A percentile compares a stretch with the other conserved stretches of the same genome.
These are phyloP conservation scores for Crocuta crocuta DNA, from an alignment of 2,113 vertebrate species.

Conservation along the genomic window DNA sequence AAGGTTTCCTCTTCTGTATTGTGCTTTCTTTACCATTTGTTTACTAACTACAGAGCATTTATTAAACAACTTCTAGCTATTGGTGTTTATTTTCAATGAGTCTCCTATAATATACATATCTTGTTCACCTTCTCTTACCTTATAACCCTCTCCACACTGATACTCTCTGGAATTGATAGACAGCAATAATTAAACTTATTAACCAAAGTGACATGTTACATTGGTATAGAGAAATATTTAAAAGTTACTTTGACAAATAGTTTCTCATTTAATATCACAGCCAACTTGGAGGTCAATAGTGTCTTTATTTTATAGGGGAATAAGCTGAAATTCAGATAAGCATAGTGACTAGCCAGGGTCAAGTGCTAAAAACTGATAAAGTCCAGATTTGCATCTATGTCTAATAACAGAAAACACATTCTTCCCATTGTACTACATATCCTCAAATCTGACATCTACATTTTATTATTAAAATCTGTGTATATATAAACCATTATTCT, in stretches of 20 bases:
- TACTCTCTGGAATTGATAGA: background rate
- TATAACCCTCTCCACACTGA: background rate
- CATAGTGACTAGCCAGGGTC: background rate
- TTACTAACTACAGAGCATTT: background rate
- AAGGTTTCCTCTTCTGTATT: background rate
- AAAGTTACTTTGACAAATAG: background rate
- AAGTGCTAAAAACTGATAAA: background rate
- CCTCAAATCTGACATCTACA: background rate
- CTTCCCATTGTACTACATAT: background rate
- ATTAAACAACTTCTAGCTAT: background rate
- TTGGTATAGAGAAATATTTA: background rate
- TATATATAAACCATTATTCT: constrained; percentile 12
- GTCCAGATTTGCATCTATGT: background rate
- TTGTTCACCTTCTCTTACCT: background rate
- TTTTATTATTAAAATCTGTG: background rate
- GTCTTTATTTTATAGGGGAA: background rate
- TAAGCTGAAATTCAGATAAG: background rate
- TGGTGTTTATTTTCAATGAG: background rate
- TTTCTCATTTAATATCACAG: background rate
- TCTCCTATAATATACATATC: background rate
- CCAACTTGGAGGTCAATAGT: background rate
- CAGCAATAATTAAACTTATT: background rate
- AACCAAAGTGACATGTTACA: background rate
- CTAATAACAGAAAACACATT: background rate
- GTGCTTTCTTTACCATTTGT: background rate